A percentile compares a stretch with the other conserved stretches of the same genome.
Evolutionary conservation across 35 echinoderm and acorn worm genomes (phyloP).

Genomic region (Holothuria glaberrima): DNA sequence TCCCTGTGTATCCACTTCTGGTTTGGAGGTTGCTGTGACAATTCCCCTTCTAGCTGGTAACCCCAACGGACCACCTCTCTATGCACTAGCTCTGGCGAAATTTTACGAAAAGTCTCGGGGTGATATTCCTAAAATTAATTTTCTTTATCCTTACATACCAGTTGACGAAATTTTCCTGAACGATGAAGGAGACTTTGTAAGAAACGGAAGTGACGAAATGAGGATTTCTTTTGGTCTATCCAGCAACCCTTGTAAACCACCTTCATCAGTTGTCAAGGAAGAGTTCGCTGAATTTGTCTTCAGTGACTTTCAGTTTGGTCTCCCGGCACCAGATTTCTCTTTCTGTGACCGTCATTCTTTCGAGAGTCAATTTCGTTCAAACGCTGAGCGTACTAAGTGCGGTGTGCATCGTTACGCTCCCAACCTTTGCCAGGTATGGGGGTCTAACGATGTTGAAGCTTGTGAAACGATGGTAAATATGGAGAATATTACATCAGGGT

Average conservation of each 20-base stretch:
- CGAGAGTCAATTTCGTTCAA: neutral
- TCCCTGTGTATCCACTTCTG: no score
- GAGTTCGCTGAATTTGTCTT: neutral
- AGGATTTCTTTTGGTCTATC: neutral
- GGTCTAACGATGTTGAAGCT: neutral
- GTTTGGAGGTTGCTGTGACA: conserved; percentile 17
- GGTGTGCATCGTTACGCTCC: neutral
- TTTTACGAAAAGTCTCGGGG: no score
- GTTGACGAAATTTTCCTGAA: no score
- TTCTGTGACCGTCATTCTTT: neutral
- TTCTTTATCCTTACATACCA: no score
- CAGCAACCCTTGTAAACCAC: neutral
- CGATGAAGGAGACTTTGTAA: no score
- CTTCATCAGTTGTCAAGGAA: neutral
- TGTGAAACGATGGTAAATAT: neutral
- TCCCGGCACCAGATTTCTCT: neutral
- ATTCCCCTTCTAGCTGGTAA: neutral
- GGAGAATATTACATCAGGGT: neutral
- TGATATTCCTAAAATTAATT: no score
- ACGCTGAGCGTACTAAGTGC: neutral
- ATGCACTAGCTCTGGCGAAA: conserved; percentile 3
- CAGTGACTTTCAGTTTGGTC: no score
- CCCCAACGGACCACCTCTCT: neutral
- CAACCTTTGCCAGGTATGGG: conserved; percentile 8
- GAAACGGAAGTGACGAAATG: no score